Evolutionary conservation across 2,888 invertebrate species (phyloP).

Genomic region (Athalia cordata): DNA sequence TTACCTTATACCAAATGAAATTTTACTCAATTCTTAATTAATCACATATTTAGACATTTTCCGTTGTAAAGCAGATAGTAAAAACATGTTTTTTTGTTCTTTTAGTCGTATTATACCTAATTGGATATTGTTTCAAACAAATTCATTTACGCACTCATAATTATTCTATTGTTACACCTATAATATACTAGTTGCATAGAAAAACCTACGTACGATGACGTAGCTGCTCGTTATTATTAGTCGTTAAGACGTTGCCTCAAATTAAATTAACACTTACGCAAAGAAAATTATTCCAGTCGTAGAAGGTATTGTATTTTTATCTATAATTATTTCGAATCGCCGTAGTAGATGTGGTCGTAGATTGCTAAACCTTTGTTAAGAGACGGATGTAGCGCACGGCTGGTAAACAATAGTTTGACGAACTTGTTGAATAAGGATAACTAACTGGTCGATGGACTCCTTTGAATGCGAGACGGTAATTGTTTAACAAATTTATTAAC

Average conservation of each 20-base stretch:
- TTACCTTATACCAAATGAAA: too few relatives aligned
- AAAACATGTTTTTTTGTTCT: too few relatives aligned
- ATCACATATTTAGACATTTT: too few relatives aligned
- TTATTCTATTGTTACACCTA: not conserved
- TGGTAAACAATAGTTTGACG: not conserved
- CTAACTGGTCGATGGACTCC: too few relatives aligned
- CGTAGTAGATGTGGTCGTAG: not conserved
- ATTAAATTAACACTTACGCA: constrained; percentile 19
- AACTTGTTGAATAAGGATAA: not conserved
- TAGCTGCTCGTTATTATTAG: constrained; percentile 28
- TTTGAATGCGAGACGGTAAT: too few relatives aligned
- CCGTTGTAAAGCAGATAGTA: too few relatives aligned
- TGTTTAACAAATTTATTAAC: not conserved
- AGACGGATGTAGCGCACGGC: not conserved
- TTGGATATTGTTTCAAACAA: too few relatives aligned
- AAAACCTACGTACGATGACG: constrained; percentile 2
- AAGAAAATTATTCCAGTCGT: not conserved
- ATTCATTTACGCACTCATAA: not conserved
- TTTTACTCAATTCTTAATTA: too few relatives aligned
- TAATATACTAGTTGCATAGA: too few relatives aligned
- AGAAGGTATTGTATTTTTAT: not conserved
- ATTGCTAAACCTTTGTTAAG: not conserved
- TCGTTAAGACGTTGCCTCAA: constrained; percentile 8
- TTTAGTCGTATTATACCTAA: too few relatives aligned
- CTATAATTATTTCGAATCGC: not conserved